Percentiles rank a stretch among this genome's conserved stretches.
These are phyloP conservation scores for Hemicrepidius hirtus DNA, from an alignment of 2,888 invertebrate genomes.

Conservation along the genomic window DNA sequence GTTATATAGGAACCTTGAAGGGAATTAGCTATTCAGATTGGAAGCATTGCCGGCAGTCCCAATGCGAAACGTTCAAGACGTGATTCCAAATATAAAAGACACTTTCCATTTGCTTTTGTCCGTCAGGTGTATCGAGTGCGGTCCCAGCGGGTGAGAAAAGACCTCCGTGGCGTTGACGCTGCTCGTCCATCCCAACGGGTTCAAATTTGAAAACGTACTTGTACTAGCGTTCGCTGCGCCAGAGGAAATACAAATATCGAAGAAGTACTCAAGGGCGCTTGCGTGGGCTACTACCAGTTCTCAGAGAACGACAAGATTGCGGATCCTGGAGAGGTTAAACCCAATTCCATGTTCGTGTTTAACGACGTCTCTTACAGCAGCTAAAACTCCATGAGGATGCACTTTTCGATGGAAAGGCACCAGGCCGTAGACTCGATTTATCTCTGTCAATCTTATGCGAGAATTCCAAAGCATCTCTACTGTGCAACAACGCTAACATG, in stretches of 20 bases:
- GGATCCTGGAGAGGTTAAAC: conserved; percentile 54
- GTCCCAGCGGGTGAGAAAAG: conserved; percentile 4
- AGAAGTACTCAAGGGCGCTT: conserved; percentile 48
- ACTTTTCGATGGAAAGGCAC: conserved; percentile 65
- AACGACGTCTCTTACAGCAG: conserved; percentile 67
- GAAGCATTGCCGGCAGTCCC: conserved; percentile 43
- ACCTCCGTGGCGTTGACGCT: not conserved
- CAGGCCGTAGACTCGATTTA: conserved; percentile 64
- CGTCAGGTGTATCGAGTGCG: not conserved
- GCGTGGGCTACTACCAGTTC: conserved; percentile 49
- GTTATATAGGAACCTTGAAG: no score
- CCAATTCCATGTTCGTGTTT: conserved; percentile 65
- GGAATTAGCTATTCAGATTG: conserved; percentile 46
- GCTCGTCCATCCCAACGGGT: conserved; percentile 19
- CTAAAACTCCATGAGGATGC: conserved; percentile 60
- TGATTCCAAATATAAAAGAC: conserved; percentile 56
- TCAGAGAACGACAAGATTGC: not conserved
- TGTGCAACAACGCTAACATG: conserved; percentile 66
- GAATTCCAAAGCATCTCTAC: conserved; percentile 64
- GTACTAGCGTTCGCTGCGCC: conserved; percentile 58
- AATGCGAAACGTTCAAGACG: conserved; percentile 29
- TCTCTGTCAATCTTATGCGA: conserved; percentile 64
- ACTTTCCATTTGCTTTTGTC: not conserved
- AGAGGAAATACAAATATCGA: conserved; percentile 59
- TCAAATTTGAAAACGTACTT: conserved; percentile 64